Percentiles rank a stretch among this genome's conserved stretches.
These are phyloP conservation scores for Edolisoma coerulescens DNA, from an alignment of 2,113 vertebrate genomes.

Conservation along the genomic window DNA sequence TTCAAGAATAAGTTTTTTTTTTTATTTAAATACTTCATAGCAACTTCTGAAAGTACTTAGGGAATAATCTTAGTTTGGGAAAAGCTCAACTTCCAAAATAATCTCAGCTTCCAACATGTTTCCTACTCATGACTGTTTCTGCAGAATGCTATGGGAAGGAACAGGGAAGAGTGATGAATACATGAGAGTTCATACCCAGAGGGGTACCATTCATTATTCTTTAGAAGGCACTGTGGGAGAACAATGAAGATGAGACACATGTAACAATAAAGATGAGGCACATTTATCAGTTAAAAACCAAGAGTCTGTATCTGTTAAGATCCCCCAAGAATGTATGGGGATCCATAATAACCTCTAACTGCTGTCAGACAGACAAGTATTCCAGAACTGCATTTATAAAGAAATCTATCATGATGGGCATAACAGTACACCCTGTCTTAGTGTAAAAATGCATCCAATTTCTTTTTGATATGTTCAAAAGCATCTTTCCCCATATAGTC, in stretches of 20 bases:
- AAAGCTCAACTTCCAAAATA: not conserved
- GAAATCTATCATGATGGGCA: not conserved
- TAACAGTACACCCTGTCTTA: not conserved
- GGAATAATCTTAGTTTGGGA: not conserved
- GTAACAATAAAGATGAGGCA: not conserved
- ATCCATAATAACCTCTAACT: not conserved
- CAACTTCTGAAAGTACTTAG: not conserved
- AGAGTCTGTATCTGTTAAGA: not conserved
- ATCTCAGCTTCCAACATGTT: not conserved
- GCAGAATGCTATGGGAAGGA: not conserved
- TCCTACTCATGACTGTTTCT: not conserved
- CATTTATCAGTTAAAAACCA: not conserved
- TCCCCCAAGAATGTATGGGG: not conserved
- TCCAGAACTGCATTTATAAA: not conserved
- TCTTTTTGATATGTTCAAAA: conserved; percentile 76
- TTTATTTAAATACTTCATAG: not conserved
- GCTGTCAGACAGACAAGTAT: not conserved
- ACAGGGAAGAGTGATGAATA: not conserved
- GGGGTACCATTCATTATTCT: not conserved
- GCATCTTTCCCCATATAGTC: conserved; percentile 84
- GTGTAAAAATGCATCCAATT: conserved; percentile 80
- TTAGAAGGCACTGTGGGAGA: conserved; percentile 29
- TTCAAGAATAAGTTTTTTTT: not conserved
- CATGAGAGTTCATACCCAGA: not conserved
- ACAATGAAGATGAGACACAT: not conserved